Evolutionary conservation across 2,113 vertebrate species (phyloP).

Genomic region (human (Homo sapiens)): GRCh38 chrX:2633001-2633500

Average conservation of each 20-base stretch:
- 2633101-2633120: neutral
- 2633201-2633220: neutral
- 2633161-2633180: neutral
- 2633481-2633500: neutral
- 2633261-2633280: neutral
- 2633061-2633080: neutral
- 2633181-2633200: neutral
- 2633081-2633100: neutral
- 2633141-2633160: neutral
- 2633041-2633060: rapidly evolving
- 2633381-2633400: neutral
- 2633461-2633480: neutral
- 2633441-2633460: neutral
- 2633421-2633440: neutral
- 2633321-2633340: neutral
- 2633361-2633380: neutral
- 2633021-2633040: no score
- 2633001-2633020: neutral
- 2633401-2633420: neutral
- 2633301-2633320: neutral
- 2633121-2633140: neutral
- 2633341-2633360: no score
- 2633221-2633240: neutral
- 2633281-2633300: no score
- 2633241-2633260: neutral